Base-by-base conservation (phyloP, 2,113 vertebrate genomes). In the Bos javanicus region DNA sequence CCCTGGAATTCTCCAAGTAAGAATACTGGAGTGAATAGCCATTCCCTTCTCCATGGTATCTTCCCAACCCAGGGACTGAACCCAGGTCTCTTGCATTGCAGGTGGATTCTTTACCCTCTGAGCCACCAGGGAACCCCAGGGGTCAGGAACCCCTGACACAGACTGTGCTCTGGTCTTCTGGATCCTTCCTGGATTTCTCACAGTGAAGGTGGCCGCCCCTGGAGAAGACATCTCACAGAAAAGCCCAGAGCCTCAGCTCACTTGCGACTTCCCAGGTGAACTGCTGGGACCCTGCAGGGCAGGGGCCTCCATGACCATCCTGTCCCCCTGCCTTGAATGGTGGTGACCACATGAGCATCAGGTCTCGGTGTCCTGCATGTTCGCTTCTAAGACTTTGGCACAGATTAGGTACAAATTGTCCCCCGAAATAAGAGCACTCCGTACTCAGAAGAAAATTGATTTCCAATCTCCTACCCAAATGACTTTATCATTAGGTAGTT, bases 381-480 rank as follows among this genome's bases (percentile, higher is more conserved):
- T 98, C 43, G 13, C 90, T 83, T 88, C 87, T 90, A 81, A 93
- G 95, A 62, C 94, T 95, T 10, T 97, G 90, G 60, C 12, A 81
- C 86, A 97, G 94, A 98, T 98, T 97, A 98, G 96, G 80, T 95
- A 98, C 98, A 99, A 99, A 99, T 98, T 98, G 96, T 97, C 94
- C 96, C 96, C 95, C 95, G 97, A 95, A 98, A 98, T 98, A 98
- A 98, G 60, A 98, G 92, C 97, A 94, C 93, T 94, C 96, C 54
- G 67, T 43, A 64, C 92, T 96, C 87, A 87, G 96, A 98, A 98
- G 98, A 98, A 98, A 99, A 98, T 95, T 98, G 99, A 99, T 99
- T 99, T 99, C 98, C 98, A 98, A 98, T 98, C 98, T 98, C 94
- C 94, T 96, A 98, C 96, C 97, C 95, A 98, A 99, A 99, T 96